Base-by-base conservation (phyloP, 2,113 vertebrate genomes). In the Scortum barcoo region DNA sequence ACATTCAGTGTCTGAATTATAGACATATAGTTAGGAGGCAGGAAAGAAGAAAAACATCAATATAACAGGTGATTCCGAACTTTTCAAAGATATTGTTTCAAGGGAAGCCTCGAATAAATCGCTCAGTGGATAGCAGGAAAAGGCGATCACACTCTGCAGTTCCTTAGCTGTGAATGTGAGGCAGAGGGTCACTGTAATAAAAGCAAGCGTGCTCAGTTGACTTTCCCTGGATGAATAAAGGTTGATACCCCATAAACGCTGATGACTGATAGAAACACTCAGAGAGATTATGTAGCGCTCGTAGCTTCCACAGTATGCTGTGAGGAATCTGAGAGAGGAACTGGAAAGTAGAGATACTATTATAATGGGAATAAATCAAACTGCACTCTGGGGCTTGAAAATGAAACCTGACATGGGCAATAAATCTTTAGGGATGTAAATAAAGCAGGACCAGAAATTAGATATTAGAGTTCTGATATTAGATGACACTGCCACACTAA, bases 391-490 rank as follows among this genome's bases (percentile, higher is more conserved):
- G 84, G 72, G 71, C 71, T 83, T 76, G 86, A 88, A 88, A 91
- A 89, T 88, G 80, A 90, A 89, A 87, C 73, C 85, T 83, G 82
- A 88, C 80, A 13, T 74, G 73, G 73, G 70, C 69, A 69, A 80
- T 89, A 89, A 91, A 91, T 93, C 87, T 89, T 80, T 10, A 70
- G 80, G 74, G 77, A 86, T 86, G 86, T 84, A 88, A 91, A 90
- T 81, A 91, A 93, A 89, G 83, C 69, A 72, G 62, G 40, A 77
- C 36, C 7, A 84, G 81, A 89, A 88, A 92, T 90, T 65, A 85
- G 83, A 91, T 85, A 87, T 77, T 42, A 72, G 73, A 75, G 79
- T 76, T 86, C 85, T 6, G 63, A 57, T 87, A 70, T 86, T 84
- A 61, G 24, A 81, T 86, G 80, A 86, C 76, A 46, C 36, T 0